Conservation (phyloP, 2,113 vertebrate genomes). For the Ciconia maguari region DNA sequence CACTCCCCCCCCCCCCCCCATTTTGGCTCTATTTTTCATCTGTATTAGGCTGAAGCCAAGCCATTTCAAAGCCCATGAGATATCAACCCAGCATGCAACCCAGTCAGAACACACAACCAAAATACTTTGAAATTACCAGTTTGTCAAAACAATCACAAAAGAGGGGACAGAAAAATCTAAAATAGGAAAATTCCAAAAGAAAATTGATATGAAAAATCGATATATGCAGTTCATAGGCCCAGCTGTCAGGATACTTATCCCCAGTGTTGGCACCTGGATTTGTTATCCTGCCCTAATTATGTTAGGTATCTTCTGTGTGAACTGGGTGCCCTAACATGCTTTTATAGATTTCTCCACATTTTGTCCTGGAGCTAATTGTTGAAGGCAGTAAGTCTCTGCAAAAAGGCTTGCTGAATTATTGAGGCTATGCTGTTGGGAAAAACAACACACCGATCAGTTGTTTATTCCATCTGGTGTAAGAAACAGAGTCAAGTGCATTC, state of each 20-base stretch:
- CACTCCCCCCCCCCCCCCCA: too few relatives aligned
- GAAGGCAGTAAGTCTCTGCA: background rate
- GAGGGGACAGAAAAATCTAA: background rate
- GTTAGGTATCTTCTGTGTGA: background rate
- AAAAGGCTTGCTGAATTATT: background rate
- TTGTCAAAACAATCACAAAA: background rate
- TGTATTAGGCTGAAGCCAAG: background rate
- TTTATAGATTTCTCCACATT: background rate
- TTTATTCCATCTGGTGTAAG: background rate
- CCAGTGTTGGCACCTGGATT: background rate
- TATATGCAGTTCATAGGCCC: background rate
- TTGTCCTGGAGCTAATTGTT: background rate
- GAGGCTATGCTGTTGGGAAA: background rate
- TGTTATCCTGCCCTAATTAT: background rate
- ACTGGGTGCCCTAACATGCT: background rate
- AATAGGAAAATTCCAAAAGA: background rate
- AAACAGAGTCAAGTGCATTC: background rate
- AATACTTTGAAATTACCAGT: background rate
- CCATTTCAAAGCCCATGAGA: background rate
- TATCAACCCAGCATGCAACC: background rate
- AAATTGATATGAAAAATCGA: background rate
- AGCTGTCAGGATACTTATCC: background rate
- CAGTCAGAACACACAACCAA: background rate
- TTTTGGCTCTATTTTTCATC: background rate
- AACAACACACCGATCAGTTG: background rate